Conservation (phyloP, 2,797 vertebrate genomes). For the Acanthurus lineatus region DNA sequence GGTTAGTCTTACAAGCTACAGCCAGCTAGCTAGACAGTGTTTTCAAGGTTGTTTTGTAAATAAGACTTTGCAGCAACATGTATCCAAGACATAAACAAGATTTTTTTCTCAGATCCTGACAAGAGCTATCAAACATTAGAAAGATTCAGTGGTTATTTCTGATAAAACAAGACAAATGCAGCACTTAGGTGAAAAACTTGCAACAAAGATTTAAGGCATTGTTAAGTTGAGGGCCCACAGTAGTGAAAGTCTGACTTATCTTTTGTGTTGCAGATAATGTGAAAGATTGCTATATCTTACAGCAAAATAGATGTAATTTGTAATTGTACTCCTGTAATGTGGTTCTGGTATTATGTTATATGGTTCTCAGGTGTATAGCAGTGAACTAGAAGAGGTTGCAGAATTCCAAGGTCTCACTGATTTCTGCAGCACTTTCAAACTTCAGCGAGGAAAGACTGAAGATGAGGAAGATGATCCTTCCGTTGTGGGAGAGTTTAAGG, state of each 20-base stretch:
- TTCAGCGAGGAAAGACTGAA: conserved; percentile 91
- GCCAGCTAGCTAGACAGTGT: neutral
- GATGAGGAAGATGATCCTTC: conserved; percentile 93
- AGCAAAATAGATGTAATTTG: neutral
- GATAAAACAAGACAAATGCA: neutral
- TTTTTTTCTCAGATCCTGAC: neutral
- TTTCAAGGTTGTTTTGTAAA: neutral
- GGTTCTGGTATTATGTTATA: conserved; percentile 16
- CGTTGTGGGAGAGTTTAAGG: conserved; percentile 98
- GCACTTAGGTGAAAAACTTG: neutral
- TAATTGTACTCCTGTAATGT: neutral
- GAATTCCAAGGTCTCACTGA: conserved; percentile 93
- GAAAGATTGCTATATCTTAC: neutral
- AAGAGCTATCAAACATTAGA: neutral
- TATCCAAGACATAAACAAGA: neutral
- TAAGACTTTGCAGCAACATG: neutral
- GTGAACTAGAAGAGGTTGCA: conserved; percentile 89
- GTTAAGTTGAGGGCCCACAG: neutral
- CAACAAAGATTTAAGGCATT: neutral
- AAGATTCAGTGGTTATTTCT: neutral
- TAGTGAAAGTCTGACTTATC: neutral
- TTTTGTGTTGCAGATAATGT: neutral
- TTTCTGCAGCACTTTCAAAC: conserved; percentile 96
- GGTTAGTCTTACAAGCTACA: conserved; percentile 1
- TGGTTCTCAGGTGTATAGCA: conserved; percentile 87